phyloP scores from a whole-genome alignment of 1,140 invertebrate genomes.

The Dendroctonus valens region DNA sequence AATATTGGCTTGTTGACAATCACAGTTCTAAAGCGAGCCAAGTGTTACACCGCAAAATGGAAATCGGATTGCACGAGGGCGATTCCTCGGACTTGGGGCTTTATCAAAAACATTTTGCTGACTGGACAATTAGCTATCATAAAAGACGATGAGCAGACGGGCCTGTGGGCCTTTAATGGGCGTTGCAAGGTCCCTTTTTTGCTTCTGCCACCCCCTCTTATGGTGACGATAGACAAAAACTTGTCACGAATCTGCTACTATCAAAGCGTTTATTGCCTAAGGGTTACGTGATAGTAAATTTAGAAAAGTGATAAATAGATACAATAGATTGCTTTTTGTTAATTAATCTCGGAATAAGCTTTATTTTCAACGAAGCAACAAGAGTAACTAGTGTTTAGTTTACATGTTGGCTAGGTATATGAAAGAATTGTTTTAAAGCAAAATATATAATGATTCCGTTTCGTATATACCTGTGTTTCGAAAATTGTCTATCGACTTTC shows the following conservation, averaged over 20 bases:
- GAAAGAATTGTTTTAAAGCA: too few species aligned
- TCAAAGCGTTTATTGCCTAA: not conserved
- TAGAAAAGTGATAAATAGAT: too few species aligned
- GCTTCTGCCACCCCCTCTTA: not conserved
- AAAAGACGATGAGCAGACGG: constrained; percentile 28
- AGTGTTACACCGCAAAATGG: constrained; percentile 32
- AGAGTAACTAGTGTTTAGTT: too few species aligned
- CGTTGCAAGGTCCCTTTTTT: constrained; percentile 21
- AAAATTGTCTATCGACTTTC: too few species aligned
- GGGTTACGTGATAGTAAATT: too few species aligned
- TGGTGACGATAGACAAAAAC: not conserved
- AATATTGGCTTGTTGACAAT: constrained; percentile 28
- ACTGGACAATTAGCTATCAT: constrained; percentile 33
- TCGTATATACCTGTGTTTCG: too few species aligned
- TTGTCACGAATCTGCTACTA: not conserved
- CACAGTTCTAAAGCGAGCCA: constrained; percentile 3
- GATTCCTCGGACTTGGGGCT: constrained; percentile 26
- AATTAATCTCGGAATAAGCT: too few species aligned
- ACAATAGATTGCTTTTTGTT: too few species aligned
- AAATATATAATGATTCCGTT: too few species aligned
- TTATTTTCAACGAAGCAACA: too few species aligned
- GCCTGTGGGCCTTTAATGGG: constrained; percentile 23
- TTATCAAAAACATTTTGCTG: constrained; percentile 35
- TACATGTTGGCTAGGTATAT: too few species aligned
- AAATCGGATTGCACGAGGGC: constrained; percentile 31